Percentiles rank a stretch among this genome's conserved stretches.
Conservation (phyloP, 2,113 vertebrate genomes). For the Apistogramma diplotaenia region DNA sequence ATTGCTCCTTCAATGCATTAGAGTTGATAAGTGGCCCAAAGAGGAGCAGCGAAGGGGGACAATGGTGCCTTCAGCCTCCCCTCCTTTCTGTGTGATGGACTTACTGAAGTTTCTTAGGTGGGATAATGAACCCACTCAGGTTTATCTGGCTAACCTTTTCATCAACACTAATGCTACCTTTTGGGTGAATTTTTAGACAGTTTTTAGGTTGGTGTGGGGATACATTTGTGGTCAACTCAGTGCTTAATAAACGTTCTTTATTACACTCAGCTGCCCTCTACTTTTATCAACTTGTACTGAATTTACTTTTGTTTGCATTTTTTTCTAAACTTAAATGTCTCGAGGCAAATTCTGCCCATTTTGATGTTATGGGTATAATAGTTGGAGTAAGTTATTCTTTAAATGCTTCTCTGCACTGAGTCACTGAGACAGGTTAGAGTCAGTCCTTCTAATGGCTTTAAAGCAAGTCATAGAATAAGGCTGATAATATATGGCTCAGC, state of each 20-base stretch:
- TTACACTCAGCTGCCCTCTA: background rate
- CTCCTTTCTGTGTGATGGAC: conserved; percentile 12
- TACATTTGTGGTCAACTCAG: background rate
- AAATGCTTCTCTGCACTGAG: background rate
- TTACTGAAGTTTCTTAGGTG: conserved; percentile 27
- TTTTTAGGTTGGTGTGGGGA: background rate
- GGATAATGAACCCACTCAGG: background rate
- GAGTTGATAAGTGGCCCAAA: conserved; percentile 52
- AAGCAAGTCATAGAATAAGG: background rate
- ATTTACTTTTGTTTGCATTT: conserved; percentile 14
- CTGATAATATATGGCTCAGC: background rate
- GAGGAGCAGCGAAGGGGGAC: background rate
- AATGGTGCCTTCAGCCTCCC: background rate
- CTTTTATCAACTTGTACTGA: conserved; percentile 7
- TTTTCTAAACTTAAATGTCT: background rate
- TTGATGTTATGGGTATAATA: background rate
- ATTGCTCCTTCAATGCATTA: conserved; percentile 53
- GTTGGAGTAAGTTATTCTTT: background rate
- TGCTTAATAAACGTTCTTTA: conserved; percentile 15
- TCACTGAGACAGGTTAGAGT: background rate
- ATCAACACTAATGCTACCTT: conserved; percentile 12
- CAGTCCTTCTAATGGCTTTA: background rate
- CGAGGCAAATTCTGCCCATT: background rate
- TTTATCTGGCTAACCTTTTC: conserved; percentile 63
- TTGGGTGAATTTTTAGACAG: background rate